Evolutionary conservation across 2,113 vertebrate species (phyloP).

Genomic region (Acrocephalus kingi): DNA sequence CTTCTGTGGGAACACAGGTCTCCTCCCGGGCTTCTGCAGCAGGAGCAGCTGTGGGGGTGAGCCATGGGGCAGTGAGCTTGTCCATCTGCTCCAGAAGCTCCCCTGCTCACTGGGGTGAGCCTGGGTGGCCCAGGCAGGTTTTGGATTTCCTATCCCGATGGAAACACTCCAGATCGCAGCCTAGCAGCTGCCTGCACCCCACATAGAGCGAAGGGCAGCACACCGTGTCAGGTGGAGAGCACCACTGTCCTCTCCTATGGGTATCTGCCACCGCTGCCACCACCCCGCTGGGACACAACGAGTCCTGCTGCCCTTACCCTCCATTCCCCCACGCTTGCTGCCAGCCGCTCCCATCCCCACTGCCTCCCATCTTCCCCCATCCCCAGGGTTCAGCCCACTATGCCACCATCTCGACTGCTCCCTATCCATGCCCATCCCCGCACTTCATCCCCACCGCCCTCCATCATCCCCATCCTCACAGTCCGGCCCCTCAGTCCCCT

Average conservation of each 20-base stretch:
- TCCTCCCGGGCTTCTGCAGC: background rate
- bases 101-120: background rate
- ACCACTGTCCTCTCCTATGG: background rate
- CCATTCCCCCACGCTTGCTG: background rate
- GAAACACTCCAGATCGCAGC: background rate
- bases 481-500: too few species aligned
- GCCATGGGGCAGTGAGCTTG: background rate
- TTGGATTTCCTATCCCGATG: background rate
- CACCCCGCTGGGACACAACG: fast-evolving
- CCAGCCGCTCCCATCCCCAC: fast-evolving
- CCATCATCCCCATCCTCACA: background rate
- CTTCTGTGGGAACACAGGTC: background rate
- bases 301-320: background rate
- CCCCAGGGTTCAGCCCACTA: background rate
- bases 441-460: background rate
- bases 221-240: fast-evolving
- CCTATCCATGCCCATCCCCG: too few species aligned
- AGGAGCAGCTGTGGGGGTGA: background rate
- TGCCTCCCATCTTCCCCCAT: too few species aligned
- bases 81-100: background rate
- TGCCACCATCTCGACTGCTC: too few species aligned
- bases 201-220: fast-evolving
- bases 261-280: background rate
- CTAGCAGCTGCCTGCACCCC: background rate
- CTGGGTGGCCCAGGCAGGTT: fast-evolving